A percentile compares a stretch with the other conserved stretches of the same genome.
Evolutionary conservation across 2,113 vertebrate species (phyloP).

Genomic region (Chionis minor): DNA sequence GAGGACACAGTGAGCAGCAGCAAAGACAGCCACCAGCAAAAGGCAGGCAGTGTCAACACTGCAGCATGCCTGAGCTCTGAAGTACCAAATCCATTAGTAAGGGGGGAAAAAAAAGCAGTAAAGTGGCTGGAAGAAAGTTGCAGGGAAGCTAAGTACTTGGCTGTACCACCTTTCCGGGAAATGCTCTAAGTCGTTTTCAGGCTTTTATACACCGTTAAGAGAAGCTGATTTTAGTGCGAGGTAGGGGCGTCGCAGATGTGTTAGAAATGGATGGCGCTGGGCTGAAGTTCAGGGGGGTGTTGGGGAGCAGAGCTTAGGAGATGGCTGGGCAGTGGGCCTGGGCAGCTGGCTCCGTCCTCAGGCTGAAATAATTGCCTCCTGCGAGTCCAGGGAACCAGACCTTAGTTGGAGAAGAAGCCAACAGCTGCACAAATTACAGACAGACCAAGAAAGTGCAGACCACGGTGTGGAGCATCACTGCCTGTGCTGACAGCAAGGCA

Average conservation of each 20-base stretch:
- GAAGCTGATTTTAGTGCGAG: background rate
- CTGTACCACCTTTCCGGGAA: background rate
- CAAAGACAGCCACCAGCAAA: background rate
- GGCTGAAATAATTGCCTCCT: background rate
- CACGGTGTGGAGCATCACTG: rapidly evolving
- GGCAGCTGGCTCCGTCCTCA: background rate
- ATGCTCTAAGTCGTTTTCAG: background rate
- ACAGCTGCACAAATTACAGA: background rate
- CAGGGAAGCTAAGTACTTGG: background rate
- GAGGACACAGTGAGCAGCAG: background rate
- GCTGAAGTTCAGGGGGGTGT: background rate
- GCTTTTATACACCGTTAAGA: background rate
- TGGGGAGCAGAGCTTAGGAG: background rate
- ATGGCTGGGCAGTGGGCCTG: background rate
- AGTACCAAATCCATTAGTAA: background rate
- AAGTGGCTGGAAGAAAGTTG: background rate
- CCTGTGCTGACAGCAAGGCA: background rate
- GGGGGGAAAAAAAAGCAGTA: background rate
- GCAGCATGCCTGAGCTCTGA: background rate
- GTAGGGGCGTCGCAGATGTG: background rate
- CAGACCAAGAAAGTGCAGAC: background rate
- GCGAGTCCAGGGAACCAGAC: background rate
- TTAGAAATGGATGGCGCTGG: background rate
- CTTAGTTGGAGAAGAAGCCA: background rate
- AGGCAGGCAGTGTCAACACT: background rate